Evolutionary conservation across 2,888 invertebrate species (phyloP).

Genomic region (Venusia cambrica): DNA sequence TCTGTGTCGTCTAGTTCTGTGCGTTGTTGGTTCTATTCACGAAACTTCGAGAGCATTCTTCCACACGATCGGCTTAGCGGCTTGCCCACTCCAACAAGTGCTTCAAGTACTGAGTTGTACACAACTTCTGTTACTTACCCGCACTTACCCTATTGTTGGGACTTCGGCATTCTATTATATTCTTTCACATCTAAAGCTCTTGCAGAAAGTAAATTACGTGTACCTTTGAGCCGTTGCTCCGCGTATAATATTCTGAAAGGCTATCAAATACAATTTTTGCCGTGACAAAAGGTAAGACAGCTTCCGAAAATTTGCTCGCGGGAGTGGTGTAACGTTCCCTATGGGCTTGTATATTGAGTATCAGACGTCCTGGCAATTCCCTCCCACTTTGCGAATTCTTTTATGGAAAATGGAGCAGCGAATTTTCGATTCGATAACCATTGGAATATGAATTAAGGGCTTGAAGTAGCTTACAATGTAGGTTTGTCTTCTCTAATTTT

Average conservation of each 20-base stretch:
- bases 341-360: slow-evolving; percentile 49
- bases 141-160: slow-evolving; percentile 54
- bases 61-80: slow-evolving; percentile 71
- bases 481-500: too few species aligned
- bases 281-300: slow-evolving; percentile 49
- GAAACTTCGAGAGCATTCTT: slow-evolving; percentile 61
- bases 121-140: slow-evolving; percentile 48
- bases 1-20: slow-evolving; percentile 57
- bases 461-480: too few species aligned
- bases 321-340: slow-evolving; percentile 45
- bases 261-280: slow-evolving; percentile 50
- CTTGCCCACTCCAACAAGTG: slow-evolving; percentile 60
- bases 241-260: slow-evolving; percentile 42
- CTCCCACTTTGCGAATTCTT: slow-evolving; percentile 43
- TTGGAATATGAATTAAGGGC: too few species aligned
- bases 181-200: slow-evolving; percentile 25
- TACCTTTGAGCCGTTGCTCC: slow-evolving; percentile 31
- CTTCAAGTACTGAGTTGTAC: slow-evolving; percentile 57
- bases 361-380: slow-evolving; percentile 50
- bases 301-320: slow-evolving; percentile 49
- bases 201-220: slow-evolving; percentile 27
- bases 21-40: slow-evolving; percentile 60
- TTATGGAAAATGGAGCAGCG: slow-evolving; percentile 35
- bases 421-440: too few species aligned
- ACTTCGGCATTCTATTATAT: slow-evolving; percentile 43